These are phyloP conservation scores for Mola mola DNA, from an alignment of 2,113 vertebrate species.

Conservation along the genomic window DNA sequence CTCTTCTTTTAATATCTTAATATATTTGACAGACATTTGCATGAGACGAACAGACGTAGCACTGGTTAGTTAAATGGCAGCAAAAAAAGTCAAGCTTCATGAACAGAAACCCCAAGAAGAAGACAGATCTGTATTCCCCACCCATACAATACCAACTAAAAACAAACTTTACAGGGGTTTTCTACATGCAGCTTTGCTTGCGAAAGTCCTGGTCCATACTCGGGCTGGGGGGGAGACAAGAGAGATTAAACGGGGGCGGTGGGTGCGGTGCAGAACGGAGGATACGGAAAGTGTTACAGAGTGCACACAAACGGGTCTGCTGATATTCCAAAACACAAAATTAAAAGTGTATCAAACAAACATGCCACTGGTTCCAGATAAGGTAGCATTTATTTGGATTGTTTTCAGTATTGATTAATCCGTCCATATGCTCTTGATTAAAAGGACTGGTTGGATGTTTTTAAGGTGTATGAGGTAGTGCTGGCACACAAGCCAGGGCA, in stretches of 20 bases:
- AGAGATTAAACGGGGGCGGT: neutral
- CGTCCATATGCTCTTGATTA: too few relatives aligned
- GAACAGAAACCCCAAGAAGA: neutral
- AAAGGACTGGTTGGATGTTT: too few relatives aligned
- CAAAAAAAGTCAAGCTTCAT: neutral
- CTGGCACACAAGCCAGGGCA: too few relatives aligned
- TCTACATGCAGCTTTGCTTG: neutral
- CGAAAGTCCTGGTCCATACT: neutral
- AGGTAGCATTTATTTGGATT: too few relatives aligned
- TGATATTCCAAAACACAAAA: too few relatives aligned
- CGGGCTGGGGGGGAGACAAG: slow-evolving; percentile 11
- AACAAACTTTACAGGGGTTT: neutral
- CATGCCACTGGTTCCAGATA: too few relatives aligned
- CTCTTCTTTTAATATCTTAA: neutral
- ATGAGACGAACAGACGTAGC: neutral
- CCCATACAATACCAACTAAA: neutral
- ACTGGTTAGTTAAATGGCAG: neutral
- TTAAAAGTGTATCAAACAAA: too few relatives aligned
- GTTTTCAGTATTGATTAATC: too few relatives aligned
- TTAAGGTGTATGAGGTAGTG: too few relatives aligned
- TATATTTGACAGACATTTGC: neutral
- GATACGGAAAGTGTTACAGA: too few relatives aligned
- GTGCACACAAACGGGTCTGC: too few relatives aligned
- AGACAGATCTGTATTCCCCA: neutral
- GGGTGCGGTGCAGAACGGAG: too few relatives aligned